These are phyloP conservation scores for Seriola dumerili DNA, from an alignment of 2,113 vertebrate species.

Conservation along the genomic window DNA sequence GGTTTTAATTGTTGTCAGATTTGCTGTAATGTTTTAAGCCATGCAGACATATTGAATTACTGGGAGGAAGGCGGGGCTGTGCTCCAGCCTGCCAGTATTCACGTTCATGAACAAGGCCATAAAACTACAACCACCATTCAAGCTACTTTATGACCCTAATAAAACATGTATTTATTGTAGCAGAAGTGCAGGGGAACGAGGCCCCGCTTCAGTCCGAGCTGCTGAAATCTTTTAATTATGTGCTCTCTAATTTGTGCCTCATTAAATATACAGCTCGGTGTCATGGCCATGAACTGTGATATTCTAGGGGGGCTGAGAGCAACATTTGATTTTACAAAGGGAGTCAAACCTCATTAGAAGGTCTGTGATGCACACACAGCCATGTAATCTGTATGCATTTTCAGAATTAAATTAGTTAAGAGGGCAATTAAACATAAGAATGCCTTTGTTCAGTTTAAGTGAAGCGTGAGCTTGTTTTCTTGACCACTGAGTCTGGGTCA, in stretches of 20 bases:
- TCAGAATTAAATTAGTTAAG: conserved; percentile 13
- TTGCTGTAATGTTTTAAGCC: conserved; percentile 24
- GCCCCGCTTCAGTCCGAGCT: not conserved
- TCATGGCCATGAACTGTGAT: not conserved
- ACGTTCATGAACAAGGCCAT: not conserved
- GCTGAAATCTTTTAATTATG: conserved; percentile 26
- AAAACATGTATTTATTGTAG: conserved; percentile 41
- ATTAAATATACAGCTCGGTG: conserved; percentile 23
- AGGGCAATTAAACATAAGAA: not conserved
- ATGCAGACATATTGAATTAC: conserved; percentile 41
- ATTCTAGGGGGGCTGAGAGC: not conserved
- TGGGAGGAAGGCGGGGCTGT: conserved; percentile 7
- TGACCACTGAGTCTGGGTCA: not conserved
- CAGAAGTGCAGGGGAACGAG: not conserved
- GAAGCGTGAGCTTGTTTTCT: conserved; percentile 5
- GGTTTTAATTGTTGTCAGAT: conserved; percentile 23
- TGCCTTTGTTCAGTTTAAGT: not conserved
- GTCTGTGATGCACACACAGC: not conserved
- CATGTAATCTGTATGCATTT: not conserved
- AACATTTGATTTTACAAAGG: conserved; percentile 18
- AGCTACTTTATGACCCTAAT: conserved; percentile 34
- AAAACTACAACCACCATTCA: conserved; percentile 21
- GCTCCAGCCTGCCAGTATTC: conserved; percentile 4
- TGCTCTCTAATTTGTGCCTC: conserved; percentile 14
- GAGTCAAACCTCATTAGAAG: not conserved